A percentile compares a stretch with the other conserved stretches of the same genome.
These are phyloP conservation scores for Odontamblyopus lacepedii DNA, from an alignment of 2,797 vertebrate species.

Conservation along the genomic window DNA sequence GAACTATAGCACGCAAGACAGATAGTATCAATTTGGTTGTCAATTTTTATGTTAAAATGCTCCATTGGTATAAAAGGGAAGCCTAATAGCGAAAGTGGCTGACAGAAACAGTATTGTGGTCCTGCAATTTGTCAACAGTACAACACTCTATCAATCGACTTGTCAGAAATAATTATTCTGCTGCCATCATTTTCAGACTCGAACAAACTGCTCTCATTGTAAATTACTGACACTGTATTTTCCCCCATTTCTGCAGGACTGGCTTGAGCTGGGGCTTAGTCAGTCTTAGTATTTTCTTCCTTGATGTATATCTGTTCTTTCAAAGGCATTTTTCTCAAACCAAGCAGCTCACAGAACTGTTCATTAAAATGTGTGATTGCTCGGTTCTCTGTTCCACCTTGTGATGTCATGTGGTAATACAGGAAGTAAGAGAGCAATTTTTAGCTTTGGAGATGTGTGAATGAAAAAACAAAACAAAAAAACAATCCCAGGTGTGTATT, in stretches of 20 bases:
- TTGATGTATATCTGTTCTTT: slow-evolving; percentile 70
- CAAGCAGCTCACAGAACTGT: slow-evolving; percentile 70
- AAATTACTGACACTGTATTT: slow-evolving; percentile 74
- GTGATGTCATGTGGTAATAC: no score
- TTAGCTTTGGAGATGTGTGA: no score
- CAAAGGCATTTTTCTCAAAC: slow-evolving; percentile 70
- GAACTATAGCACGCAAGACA: slow-evolving; percentile 60
- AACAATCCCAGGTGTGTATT: no score
- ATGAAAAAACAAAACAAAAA: no score
- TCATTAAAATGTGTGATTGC: slow-evolving; percentile 74
- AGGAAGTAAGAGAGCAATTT: no score
- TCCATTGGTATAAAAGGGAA: slow-evolving; percentile 55
- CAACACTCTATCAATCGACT: slow-evolving; percentile 71
- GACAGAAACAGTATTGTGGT: slow-evolving; percentile 73
- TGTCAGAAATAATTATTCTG: slow-evolving; percentile 76
- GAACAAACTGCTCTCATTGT: slow-evolving; percentile 68
- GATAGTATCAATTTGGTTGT: slow-evolving; percentile 61
- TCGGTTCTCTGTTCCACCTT: slow-evolving; percentile 23
- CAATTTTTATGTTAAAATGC: slow-evolving; percentile 56
- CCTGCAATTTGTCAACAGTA: slow-evolving; percentile 71
- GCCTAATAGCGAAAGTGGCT: slow-evolving; percentile 66
- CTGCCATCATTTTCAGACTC: slow-evolving; percentile 65
- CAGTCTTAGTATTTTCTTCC: slow-evolving; percentile 49
- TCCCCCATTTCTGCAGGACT: slow-evolving; percentile 63
- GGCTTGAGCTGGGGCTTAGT: slow-evolving; percentile 53